These are phyloP conservation scores for Pterostichus madidus DNA, from an alignment of 2,888 invertebrate species.

Conservation along the genomic window DNA sequence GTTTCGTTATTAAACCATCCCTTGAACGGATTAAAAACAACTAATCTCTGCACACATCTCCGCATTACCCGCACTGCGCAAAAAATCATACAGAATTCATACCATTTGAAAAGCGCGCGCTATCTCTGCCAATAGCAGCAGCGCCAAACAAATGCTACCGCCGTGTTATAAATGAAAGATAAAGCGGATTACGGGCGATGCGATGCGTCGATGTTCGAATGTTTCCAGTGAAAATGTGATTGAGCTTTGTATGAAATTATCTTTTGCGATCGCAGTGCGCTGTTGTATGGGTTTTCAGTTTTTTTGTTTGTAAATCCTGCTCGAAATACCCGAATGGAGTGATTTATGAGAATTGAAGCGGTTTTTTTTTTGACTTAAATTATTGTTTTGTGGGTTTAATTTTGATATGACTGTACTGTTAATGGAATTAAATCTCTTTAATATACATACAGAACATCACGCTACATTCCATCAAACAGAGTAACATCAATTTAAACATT, in stretches of 20 bases:
- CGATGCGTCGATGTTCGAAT: constrained; percentile 49
- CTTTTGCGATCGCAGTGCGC: constrained; percentile 13
- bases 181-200: constrained; percentile 46
- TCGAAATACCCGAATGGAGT: constrained; percentile 4
- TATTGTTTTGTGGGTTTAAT: neutral
- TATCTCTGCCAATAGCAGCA: constrained; percentile 7
- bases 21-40: constrained; percentile 20
- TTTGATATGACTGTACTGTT: neutral
- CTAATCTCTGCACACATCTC: neutral
- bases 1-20: neutral
- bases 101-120: neutral
- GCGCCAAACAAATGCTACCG: constrained; percentile 26
- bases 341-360: constrained; percentile 36
- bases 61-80: neutral
- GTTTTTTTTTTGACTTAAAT: constrained; percentile 21
- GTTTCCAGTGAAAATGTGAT: constrained; percentile 52
- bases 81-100: constrained; percentile 12
- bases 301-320: constrained; percentile 28
- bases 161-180: constrained; percentile 39
- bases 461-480: too few relatives aligned
- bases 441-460: neutral
- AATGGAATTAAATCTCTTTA: too few relatives aligned
- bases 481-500: too few relatives aligned
- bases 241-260: constrained; percentile 57
- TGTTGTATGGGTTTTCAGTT: constrained; percentile 6